Evolutionary conservation across 2,797 vertebrate species (phyloP).

Genomic region (Somateria mollissima): DNA sequence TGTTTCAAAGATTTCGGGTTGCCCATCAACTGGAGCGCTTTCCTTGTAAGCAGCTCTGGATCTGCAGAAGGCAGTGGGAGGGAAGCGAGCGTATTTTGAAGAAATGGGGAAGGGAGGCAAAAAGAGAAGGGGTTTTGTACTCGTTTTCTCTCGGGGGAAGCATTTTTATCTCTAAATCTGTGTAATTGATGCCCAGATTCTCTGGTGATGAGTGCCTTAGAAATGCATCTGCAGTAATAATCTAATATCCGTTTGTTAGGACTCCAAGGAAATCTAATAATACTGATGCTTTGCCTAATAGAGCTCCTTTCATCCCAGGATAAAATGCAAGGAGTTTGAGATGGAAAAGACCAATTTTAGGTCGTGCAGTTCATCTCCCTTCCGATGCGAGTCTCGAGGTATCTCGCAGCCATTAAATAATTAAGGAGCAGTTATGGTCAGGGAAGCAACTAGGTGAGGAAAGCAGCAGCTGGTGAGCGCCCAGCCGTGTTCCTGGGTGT

Average conservation of each 20-base stretch:
- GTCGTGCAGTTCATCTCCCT: constrained; percentile 42
- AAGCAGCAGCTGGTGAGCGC: background rate
- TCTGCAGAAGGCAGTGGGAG: constrained; percentile 31
- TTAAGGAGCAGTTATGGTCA: constrained; percentile 40
- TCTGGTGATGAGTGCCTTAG: constrained; percentile 68
- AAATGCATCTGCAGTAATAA: constrained; percentile 72
- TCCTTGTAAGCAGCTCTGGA: constrained; percentile 49
- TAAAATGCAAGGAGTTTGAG: constrained; percentile 62
- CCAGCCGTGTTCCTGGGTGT: background rate
- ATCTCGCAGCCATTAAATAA: constrained; percentile 62
- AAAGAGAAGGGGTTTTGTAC: constrained; percentile 48
- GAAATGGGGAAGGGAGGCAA: constrained; percentile 8
- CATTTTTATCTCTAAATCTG: constrained; percentile 67
- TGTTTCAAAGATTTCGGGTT: constrained; percentile 58
- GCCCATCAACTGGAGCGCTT: constrained; percentile 11
- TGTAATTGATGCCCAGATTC: constrained; percentile 71
- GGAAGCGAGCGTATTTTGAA: background rate
- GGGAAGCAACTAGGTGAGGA: background rate
- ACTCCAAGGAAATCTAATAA: constrained; percentile 75
- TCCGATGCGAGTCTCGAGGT: constrained; percentile 39
- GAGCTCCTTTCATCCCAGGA: constrained; percentile 73
- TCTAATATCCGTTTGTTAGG: constrained; percentile 75
- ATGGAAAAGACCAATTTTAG: constrained; percentile 62
- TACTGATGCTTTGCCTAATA: constrained; percentile 70
- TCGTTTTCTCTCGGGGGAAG: constrained; percentile 42